Conservation (phyloP, 2,888 invertebrate genomes). For the Coleophora deauratella region DNA sequence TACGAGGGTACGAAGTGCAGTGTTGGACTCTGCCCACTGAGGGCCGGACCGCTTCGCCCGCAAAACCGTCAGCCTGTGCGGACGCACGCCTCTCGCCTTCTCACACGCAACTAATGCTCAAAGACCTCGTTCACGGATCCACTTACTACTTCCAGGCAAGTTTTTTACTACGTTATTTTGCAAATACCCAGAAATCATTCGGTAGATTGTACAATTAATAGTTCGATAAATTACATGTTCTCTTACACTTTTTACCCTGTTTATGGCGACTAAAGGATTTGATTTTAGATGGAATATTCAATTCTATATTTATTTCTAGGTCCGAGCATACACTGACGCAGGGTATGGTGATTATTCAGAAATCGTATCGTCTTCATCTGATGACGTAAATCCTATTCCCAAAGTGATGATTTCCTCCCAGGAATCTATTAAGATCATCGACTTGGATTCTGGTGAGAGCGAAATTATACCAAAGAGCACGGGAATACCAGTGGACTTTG, state of each 20-base stretch:
- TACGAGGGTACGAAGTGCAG: conserved; percentile 80
- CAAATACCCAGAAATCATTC: too few species aligned
- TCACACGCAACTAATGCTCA: conserved; percentile 73
- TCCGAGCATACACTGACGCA: conserved; percentile 85
- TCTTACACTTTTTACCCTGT: too few species aligned
- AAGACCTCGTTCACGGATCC: conserved; percentile 72
- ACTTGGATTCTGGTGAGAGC: conserved; percentile 81
- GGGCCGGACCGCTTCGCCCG: conserved; percentile 22
- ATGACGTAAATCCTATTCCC: conserved; percentile 84
- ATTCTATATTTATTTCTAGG: too few species aligned
- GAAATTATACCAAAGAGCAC: conserved; percentile 76
- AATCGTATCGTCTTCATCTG: conserved; percentile 74
- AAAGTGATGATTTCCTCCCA: conserved; percentile 82
- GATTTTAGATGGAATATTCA: too few species aligned
- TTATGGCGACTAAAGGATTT: too few species aligned
- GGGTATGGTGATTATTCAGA: conserved; percentile 83
- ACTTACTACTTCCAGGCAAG: conserved; percentile 80
- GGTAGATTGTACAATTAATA: too few species aligned
- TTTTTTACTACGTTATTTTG: neutral
- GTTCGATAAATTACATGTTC: too few species aligned
- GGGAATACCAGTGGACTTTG: conserved; percentile 80
- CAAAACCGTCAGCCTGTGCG: conserved; percentile 68
- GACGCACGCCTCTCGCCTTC: conserved; percentile 61
- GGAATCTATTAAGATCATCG: conserved; percentile 82
- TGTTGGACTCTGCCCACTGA: conserved; percentile 75